These are phyloP conservation scores for Daboia siamensis DNA, from an alignment of 2,113 vertebrate species.

Conservation along the genomic window DNA sequence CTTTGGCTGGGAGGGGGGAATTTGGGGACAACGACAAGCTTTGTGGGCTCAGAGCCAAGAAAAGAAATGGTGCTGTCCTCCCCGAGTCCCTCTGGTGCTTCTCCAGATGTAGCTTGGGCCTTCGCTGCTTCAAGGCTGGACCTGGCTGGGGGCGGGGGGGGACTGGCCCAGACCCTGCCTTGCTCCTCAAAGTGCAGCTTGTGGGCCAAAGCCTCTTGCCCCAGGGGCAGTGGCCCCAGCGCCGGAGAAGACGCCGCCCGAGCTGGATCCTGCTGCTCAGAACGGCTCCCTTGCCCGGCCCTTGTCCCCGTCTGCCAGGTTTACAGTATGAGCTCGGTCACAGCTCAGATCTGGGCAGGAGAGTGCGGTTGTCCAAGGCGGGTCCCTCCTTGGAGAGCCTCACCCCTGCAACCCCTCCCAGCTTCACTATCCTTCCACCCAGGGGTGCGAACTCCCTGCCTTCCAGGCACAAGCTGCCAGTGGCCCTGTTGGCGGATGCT, in stretches of 20 bases:
- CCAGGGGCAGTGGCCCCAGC: background rate
- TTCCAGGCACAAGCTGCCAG: background rate
- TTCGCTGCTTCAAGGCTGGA: background rate
- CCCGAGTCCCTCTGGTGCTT: background rate
- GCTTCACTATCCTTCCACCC: background rate
- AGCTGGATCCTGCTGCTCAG: background rate
- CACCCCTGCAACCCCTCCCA: background rate
- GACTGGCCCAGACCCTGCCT: background rate
- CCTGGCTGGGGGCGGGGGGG: background rate
- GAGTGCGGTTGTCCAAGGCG: background rate
- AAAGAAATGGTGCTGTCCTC: background rate
- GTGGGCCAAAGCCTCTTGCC: background rate
- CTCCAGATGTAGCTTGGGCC: background rate
- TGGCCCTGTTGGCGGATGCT: background rate
- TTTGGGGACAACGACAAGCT: background rate
- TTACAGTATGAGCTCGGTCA: background rate
- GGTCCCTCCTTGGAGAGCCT: background rate
- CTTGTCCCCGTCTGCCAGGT: accelerated
- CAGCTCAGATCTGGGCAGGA: background rate
- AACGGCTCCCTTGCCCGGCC: background rate
- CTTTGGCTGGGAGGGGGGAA: background rate
- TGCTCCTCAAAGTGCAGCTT: background rate
- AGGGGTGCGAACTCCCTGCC: background rate
- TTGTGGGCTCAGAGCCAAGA: background rate
- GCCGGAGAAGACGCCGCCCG: accelerated